phyloP scores from a whole-genome alignment of 2,888 invertebrate species.

The Drosophila mayaguana region DNA sequence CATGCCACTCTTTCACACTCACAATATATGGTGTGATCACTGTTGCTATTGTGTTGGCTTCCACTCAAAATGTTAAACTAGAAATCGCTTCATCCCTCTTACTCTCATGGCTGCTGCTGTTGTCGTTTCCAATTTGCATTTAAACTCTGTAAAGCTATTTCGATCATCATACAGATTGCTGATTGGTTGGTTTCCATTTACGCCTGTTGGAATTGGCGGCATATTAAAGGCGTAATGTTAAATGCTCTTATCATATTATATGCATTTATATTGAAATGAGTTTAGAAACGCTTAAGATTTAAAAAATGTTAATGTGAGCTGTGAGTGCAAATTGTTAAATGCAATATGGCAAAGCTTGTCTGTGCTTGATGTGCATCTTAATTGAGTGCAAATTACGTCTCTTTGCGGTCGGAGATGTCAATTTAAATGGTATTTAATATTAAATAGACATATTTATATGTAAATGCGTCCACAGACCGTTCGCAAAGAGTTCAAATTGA shows the following conservation, averaged over 20 bases:
- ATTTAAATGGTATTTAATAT: constrained; percentile 35
- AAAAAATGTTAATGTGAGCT: constrained; percentile 4
- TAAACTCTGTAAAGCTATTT: not conserved
- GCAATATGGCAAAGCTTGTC: constrained; percentile 8
- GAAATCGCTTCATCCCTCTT: not conserved
- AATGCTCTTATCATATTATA: not conserved
- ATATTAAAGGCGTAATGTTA: not conserved
- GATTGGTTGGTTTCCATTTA: constrained; percentile 1
- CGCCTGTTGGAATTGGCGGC: not conserved
- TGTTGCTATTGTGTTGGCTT: not conserved
- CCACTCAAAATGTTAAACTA: not conserved
- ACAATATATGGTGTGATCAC: not conserved
- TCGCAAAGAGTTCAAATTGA: constrained; percentile 32
- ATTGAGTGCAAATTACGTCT: constrained; percentile 38
- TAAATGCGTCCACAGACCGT: constrained; percentile 33
- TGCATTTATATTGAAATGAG: constrained; percentile 5
- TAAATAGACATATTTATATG: constrained; percentile 52
- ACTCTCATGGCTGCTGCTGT: not conserved
- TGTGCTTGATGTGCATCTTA: constrained; percentile 18
- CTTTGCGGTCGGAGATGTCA: constrained; percentile 20
- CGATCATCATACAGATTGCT: not conserved
- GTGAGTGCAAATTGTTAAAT: constrained; percentile 9
- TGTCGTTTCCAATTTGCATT: not conserved
- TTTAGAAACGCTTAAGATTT: constrained; percentile 1
- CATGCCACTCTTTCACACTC: not conserved